Evolutionary conservation across 2,888 invertebrate genomes (phyloP), one percentile per base, ranked within the genome.

Genomic region (Chrysina gloriosa): DNA sequence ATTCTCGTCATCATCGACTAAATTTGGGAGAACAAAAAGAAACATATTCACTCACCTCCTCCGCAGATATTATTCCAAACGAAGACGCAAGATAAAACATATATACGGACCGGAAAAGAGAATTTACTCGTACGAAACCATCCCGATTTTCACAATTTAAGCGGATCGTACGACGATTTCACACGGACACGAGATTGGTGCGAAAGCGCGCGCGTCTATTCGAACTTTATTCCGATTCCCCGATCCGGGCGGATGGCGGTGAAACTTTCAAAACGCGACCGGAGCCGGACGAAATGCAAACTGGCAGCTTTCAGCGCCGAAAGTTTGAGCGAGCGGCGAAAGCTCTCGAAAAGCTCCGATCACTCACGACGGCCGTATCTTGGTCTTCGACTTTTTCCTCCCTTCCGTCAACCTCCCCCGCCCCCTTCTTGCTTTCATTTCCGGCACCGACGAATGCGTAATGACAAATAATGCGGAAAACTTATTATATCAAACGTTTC

Each of bases 251-350:
- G n/a, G n/a, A n/a, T n/a, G n/a, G n/a, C n/a, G 54, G 31, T 6
- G 2, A 16, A 31, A 54, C 34, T 54, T 54, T 34, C 54, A 54
- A 54, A 54, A 54, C 54, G 19, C 54, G 11, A 54, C 42, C 58
- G 19, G 21, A 45, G 27, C 9, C 58, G 42, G 58, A 61, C 58
- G 58, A 16, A 29, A 61, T 42, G 42, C 58, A 27, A 61, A 61
- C 58, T 61, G 58, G 42, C 42, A 29, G 42, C 58, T 61, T 61
- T 29, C 42, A 61, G 42, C 58, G 58, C 27, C 16, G 27, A 61
- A 61, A 45, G 42, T 61, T 61, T 61, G 7, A 61, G 58, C 58
- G 42, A 27, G 42, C 14, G 14, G 16, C 58, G 58, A 61, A 61
- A 27, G 36, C 42, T 36, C 21, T 42, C 58, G 58, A 61, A 16